Evolutionary conservation across 2,797 vertebrate species (phyloP), one percentile per base, ranked within the genome.

Genomic region (Gouania willdenowi): DNA sequence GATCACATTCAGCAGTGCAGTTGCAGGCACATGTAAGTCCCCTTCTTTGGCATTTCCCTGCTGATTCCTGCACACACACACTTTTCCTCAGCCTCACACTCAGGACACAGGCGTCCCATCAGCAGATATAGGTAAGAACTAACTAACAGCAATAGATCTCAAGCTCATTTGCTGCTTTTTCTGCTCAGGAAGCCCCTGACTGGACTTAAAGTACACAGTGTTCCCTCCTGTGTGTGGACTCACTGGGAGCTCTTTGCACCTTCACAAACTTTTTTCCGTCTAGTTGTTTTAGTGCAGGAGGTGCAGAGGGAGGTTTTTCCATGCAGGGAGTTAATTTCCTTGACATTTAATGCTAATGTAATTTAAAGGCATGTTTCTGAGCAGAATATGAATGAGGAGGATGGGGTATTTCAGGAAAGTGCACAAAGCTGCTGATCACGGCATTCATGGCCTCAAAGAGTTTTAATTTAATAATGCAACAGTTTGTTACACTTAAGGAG

Each of bases 291-390:
- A n/a, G n/a, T n/a, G n/a, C n/a, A 15, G 26, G 17, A 5, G 11
- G 14, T 14, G 6, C 31, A 23, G 13, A 19, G 13, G 26, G 47
- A 42, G 9, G 24, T 32, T 53, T 48, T 60, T 41, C 54, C 42
- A 19, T 1, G 16, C 38, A 45, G 44, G 13, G 23, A 56, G 39
- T 17, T 50, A 64, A 72, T 72, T 77, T n/a, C 51, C 38, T 33
- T 81, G 60, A 25, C 46, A 61, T 79, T 64, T 71, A 22, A 85
- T 87, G 79, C 66, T 63, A 67, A 87, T 86, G 77, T 77, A 84
- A 87, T 85, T 79, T 54, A 16, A 33, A 19, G 17, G 19, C 34
- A 26, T 26, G 11, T 54, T 31, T 19, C 13, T 21, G 22, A 5
- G 10, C 34, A 28, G 24, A 38, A 41, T 74, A 73, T 78, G 33